phyloP scores from a whole-genome alignment of 2,113 vertebrate genomes.

The Melozone crissalis region DNA sequence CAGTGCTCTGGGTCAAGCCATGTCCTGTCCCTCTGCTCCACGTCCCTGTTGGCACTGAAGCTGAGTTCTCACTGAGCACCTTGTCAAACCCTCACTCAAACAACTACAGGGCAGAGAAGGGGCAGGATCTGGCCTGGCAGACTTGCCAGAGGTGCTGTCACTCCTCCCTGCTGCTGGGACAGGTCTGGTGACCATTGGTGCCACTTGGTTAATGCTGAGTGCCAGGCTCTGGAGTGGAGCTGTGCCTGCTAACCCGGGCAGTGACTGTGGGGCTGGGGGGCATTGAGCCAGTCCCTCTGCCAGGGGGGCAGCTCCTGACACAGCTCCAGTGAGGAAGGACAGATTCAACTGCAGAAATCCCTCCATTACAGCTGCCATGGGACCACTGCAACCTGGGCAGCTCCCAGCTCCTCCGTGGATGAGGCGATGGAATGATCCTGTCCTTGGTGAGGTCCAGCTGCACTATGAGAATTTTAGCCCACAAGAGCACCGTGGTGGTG shows the following conservation, averaged over 20 bases:
- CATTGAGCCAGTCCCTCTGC: background rate
- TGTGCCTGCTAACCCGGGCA: background rate
- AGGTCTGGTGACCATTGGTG: background rate
- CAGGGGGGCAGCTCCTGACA: fast-evolving
- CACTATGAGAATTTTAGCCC: background rate
- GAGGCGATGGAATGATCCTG: background rate
- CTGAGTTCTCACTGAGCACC: background rate
- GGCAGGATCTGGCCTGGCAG: background rate
- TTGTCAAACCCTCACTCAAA: background rate
- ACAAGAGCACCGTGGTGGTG: background rate
- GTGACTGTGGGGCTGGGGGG: background rate
- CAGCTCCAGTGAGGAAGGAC: background rate
- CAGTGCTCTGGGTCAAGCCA: background rate
- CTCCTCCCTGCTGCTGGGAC: background rate
- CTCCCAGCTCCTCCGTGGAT: background rate
- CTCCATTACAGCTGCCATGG: background rate
- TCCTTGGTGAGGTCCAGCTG: background rate
- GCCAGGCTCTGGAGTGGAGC: background rate
- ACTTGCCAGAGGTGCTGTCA: background rate
- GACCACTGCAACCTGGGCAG: background rate
- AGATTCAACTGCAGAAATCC: background rate
- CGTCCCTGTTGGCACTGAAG: background rate
- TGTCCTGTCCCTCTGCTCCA: fast-evolving
- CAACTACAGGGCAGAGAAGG: background rate
- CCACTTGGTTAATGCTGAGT: background rate